phyloP scores from a whole-genome alignment of 1,140 invertebrate species.

The Laodelphax striatellus region DNA sequence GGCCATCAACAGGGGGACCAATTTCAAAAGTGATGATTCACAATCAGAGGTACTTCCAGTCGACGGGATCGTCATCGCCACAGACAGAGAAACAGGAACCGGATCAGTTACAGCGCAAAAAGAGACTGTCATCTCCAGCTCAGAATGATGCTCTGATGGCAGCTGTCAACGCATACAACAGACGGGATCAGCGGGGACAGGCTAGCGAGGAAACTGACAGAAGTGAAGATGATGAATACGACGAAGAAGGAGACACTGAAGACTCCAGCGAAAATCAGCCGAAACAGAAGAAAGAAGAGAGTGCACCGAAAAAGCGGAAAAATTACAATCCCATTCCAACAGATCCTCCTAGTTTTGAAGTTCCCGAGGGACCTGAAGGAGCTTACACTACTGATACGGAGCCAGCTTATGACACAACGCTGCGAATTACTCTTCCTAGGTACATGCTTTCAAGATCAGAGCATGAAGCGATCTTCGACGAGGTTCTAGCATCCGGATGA shows the following conservation, averaged over 20 bases:
- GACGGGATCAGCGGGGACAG: background rate
- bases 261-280: conserved; percentile 4
- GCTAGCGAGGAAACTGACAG: background rate
- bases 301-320: conserved; percentile 7
- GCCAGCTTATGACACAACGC: conserved; percentile 44
- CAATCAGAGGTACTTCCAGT: background rate
- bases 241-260: conserved; percentile 14
- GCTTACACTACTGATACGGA: conserved; percentile 44
- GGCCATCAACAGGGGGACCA: background rate
- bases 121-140: background rate
- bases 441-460: conserved; percentile 54
- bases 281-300: conserved; percentile 3
- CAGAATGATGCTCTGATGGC: background rate
- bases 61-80: background rate
- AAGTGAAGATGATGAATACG: conserved; percentile 13
- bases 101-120: background rate
- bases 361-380: conserved; percentile 31
- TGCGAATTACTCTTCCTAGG: conserved; percentile 48
- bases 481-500: conserved; percentile 26
- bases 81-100: background rate
- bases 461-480: conserved; percentile 51
- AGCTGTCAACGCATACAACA: background rate
- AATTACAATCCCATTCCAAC: conserved; percentile 17
- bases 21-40: background rate
- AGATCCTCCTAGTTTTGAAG: conserved; percentile 16